phyloP scores from a whole-genome alignment of 2,888 invertebrate genomes.

The Polia nebulosa region DNA sequence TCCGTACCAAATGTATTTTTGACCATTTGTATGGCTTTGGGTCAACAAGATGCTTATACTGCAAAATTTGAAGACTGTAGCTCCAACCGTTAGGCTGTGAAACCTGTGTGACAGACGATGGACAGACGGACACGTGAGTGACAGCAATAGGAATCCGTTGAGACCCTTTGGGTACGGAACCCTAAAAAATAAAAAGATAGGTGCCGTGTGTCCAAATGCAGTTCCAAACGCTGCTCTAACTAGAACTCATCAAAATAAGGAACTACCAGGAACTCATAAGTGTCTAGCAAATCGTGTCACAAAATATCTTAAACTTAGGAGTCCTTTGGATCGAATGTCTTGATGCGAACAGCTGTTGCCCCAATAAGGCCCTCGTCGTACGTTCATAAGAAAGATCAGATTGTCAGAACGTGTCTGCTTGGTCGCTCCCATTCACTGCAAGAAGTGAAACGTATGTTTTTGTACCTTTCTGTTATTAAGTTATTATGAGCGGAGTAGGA shows the following conservation, averaged over 20 bases:
- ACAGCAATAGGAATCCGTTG: too few species aligned
- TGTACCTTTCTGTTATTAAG: slow-evolving; percentile 10
- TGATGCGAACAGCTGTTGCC: slow-evolving; percentile 54
- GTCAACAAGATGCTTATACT: too few species aligned
- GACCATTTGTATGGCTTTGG: too few species aligned
- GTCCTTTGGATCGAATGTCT: slow-evolving; percentile 35
- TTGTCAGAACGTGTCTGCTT: slow-evolving; percentile 41
- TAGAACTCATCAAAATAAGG: background rate
- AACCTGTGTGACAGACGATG: too few species aligned
- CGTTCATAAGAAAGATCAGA: slow-evolving; percentile 55
- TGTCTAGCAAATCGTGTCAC: slow-evolving; percentile 14
- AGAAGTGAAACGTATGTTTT: slow-evolving; percentile 28
- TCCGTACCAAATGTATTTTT: too few species aligned
- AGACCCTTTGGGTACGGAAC: too few species aligned
- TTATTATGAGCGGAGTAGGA: background rate
- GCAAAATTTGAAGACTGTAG: too few species aligned
- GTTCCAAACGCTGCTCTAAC: too few species aligned
- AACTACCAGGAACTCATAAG: slow-evolving; percentile 14
- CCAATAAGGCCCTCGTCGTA: slow-evolving; percentile 48
- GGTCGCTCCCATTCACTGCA: background rate
- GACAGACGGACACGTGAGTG: too few species aligned
- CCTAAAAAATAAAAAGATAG: too few species aligned
- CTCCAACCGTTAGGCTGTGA: too few species aligned
- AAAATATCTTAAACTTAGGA: slow-evolving; percentile 15
- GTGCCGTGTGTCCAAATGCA: too few species aligned